A percentile compares a stretch with the other conserved stretches of the same genome.
Evolutionary conservation across 2,888 invertebrate species (phyloP).

Genomic region (Meandrusa payeni): DNA sequence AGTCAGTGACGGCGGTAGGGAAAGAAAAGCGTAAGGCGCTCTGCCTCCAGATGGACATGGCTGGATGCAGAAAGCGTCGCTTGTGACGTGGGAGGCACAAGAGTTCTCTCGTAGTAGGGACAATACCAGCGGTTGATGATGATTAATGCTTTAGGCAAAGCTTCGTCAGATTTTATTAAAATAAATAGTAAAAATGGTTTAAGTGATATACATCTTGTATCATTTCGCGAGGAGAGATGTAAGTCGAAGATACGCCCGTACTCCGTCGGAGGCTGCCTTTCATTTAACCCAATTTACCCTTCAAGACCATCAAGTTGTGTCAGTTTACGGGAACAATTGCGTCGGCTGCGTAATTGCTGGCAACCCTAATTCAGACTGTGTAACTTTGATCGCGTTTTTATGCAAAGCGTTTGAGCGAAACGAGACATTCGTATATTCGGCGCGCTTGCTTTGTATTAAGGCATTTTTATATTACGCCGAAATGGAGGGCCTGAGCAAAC

Average conservation of each 20-base stretch:
- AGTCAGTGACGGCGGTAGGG: too few relatives aligned
- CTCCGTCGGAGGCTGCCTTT: conserved; percentile 10
- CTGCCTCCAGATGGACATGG: too few relatives aligned
- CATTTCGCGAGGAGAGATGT: conserved; percentile 13
- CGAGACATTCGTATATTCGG: conserved; percentile 16
- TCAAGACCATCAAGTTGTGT: conserved; percentile 18
- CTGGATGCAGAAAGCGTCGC: too few relatives aligned
- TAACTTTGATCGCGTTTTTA: conserved; percentile 25
- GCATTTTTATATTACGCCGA: conserved; percentile 21
- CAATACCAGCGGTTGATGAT: too few relatives aligned
- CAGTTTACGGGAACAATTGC: conserved; percentile 23
- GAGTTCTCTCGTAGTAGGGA: too few relatives aligned
- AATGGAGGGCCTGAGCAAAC: conserved; percentile 22
- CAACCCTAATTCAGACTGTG: conserved; percentile 22
- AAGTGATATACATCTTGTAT: conserved; percentile 17
- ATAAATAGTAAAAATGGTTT: not conserved
- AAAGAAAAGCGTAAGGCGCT: too few relatives aligned
- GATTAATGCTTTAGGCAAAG: too few relatives aligned
- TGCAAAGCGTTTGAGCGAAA: conserved; percentile 20
- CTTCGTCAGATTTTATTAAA: too few relatives aligned
- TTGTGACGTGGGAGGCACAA: too few relatives aligned
- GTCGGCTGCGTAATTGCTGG: conserved; percentile 21
- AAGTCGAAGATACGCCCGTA: conserved; percentile 16
- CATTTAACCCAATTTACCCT: conserved; percentile 23
- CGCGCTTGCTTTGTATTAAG: conserved; percentile 21